A percentile compares a stretch with the other conserved stretches of the same genome.
Evolutionary conservation across 2,888 invertebrate genomes (phyloP).

Genomic region (Drosophila crucigera): DNA sequence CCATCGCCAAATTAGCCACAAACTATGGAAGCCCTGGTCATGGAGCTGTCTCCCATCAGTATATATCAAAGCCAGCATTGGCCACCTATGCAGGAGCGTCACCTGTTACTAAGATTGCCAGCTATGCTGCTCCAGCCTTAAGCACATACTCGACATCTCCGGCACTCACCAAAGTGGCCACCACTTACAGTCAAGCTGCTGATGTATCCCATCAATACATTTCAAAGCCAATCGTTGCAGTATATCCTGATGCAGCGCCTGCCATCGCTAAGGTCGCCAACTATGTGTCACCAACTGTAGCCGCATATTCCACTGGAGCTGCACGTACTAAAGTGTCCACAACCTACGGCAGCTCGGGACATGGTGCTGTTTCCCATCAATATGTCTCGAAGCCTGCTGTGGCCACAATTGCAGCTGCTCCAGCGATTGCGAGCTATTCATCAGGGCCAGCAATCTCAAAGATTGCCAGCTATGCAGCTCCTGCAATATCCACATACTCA

Average conservation of each 20-base stretch:
- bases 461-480: constrained; percentile 48
- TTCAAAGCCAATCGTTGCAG: constrained; percentile 54
- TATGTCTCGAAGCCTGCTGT: constrained; percentile 69
- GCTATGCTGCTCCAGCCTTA: constrained; percentile 30
- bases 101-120: constrained; percentile 45
- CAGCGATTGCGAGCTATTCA: constrained; percentile 42
- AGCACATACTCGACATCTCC: constrained; percentile 41
- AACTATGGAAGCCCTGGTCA: constrained; percentile 36
- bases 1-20: constrained; percentile 39
- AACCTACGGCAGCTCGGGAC: constrained; percentile 22
- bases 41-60: constrained; percentile 64
- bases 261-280: constrained; percentile 50
- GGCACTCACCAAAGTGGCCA: constrained; percentile 50
- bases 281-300: constrained; percentile 57
- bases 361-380: constrained; percentile 62
- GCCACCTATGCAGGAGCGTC: constrained; percentile 37
- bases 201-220: constrained; percentile 70
- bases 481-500: constrained; percentile 57
- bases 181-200: constrained; percentile 52
- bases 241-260: constrained; percentile 53
- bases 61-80: constrained; percentile 68
- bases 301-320: constrained; percentile 42
- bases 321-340: constrained; percentile 22
- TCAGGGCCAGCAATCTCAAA: neutral
- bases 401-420: constrained; percentile 30